Percentiles rank a stretch among this genome's conserved stretches.
These are phyloP conservation scores for Antitype chi DNA, from an alignment of 2,888 invertebrate genomes.

Conservation along the genomic window DNA sequence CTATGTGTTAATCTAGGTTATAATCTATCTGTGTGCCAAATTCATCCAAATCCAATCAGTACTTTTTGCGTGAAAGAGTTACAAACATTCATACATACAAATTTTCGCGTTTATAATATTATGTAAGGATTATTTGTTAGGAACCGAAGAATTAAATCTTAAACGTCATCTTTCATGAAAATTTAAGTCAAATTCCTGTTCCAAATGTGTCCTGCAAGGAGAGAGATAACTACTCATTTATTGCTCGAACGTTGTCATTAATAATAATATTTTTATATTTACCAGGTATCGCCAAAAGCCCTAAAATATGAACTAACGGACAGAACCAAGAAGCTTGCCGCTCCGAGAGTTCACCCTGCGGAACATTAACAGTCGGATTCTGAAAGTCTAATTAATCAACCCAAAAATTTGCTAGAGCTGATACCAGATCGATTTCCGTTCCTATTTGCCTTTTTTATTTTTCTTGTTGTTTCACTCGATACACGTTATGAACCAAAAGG, in stretches of 20 bases:
- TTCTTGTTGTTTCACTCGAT: too few relatives aligned
- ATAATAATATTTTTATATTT: constrained; percentile 22
- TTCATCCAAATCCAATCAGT: too few relatives aligned
- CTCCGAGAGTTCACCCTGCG: constrained; percentile 74
- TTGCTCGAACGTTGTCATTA: not conserved
- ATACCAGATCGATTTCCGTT: not conserved
- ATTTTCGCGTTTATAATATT: too few relatives aligned
- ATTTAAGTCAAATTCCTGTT: too few relatives aligned
- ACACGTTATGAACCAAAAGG: not conserved
- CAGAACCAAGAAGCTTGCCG: constrained; percentile 82
- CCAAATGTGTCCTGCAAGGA: not conserved
- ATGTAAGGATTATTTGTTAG: too few relatives aligned
- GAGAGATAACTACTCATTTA: not conserved
- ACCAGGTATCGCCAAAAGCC: constrained; percentile 82
- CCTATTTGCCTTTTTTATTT: not conserved
- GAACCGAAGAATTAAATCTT: too few relatives aligned
- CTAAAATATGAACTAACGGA: constrained; percentile 83
- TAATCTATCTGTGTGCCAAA: too few relatives aligned
- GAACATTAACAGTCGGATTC: not conserved
- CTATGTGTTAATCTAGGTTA: too few relatives aligned
- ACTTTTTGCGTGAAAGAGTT: too few relatives aligned
- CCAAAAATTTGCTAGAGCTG: not conserved
- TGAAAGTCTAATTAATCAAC: constrained; percentile 1
- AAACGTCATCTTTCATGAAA: too few relatives aligned
- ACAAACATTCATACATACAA: too few relatives aligned